A percentile compares a stretch with the other conserved stretches of the same genome.
Evolutionary conservation across 2,888 invertebrate genomes (phyloP).

Genomic region (Hybos culiciformis): DNA sequence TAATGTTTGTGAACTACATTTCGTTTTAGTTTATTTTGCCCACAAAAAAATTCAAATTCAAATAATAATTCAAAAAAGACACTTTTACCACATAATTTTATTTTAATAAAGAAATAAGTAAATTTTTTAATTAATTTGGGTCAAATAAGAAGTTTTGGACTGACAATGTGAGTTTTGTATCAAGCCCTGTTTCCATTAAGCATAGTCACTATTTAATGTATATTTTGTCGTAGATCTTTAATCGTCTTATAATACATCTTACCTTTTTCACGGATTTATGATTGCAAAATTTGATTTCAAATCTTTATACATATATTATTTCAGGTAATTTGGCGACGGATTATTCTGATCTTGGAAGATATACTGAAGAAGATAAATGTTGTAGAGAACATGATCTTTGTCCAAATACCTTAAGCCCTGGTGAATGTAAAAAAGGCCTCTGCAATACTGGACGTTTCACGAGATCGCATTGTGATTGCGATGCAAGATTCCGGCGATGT

Average conservation of each 20-base stretch:
- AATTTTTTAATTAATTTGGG: too few relatives aligned
- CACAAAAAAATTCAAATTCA: too few relatives aligned
- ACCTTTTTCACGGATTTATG: not conserved
- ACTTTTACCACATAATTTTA: too few relatives aligned
- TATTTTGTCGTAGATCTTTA: too few relatives aligned
- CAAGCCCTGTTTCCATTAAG: too few relatives aligned
- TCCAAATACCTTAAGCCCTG: conserved; percentile 43
- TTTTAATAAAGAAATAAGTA: too few relatives aligned
- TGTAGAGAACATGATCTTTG: conserved; percentile 64
- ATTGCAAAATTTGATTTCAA: not conserved
- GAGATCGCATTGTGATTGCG: conserved; percentile 62
- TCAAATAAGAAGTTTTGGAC: too few relatives aligned
- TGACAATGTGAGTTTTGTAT: too few relatives aligned
- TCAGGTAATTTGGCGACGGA: conserved; percentile 44
- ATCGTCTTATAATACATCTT: not conserved
- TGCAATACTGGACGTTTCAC: conserved; percentile 57
- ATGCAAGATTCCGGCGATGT: conserved; percentile 54
- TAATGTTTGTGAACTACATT: too few relatives aligned
- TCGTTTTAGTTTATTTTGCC: too few relatives aligned
- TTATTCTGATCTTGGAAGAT: conserved; percentile 49
- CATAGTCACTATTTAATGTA: too few relatives aligned
- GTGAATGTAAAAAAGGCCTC: conserved; percentile 47
- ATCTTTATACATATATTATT: not conserved
- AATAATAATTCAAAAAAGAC: too few relatives aligned
- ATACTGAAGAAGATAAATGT: conserved; percentile 51